phyloP scores from a whole-genome alignment of 2,113 vertebrate species.

The Stegostoma tigrinum region DNA sequence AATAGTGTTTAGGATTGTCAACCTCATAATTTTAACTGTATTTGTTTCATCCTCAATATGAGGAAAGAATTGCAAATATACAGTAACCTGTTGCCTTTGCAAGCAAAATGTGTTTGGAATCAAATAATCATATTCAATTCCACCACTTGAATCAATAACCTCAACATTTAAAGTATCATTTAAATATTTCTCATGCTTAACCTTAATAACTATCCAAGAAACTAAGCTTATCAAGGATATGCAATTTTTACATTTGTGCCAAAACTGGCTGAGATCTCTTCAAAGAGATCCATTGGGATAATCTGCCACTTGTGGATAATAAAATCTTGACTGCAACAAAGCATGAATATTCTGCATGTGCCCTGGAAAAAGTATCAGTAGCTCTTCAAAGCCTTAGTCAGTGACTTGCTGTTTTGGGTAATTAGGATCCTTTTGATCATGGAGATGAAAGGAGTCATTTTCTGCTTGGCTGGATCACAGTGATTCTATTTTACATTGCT shows the following conservation, averaged over 20 bases:
- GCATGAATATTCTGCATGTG: conserved; percentile 28
- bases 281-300: conserved; percentile 25
- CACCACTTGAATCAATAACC: not conserved
- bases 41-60: not conserved
- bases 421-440: conserved; percentile 31
- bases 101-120: not conserved
- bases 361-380: conserved; percentile 28
- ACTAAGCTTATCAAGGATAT: not conserved
- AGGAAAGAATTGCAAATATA: not conserved
- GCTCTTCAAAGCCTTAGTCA: conserved; percentile 25
- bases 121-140: not conserved
- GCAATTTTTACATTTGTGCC: not conserved
- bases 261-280: not conserved
- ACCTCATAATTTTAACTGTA: not conserved
- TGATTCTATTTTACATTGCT: not conserved
- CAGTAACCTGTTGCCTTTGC: not conserved
- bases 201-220: not conserved
- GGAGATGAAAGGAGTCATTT: conserved; percentile 27
- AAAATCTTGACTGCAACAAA: conserved; percentile 9
- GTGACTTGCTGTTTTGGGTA: conserved; percentile 5
- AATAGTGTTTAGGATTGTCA: not conserved
- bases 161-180: not conserved
- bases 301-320: conserved; percentile 33
- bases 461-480: conserved; percentile 27
- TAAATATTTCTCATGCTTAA: not conserved